Conservation (phyloP, 1,140 invertebrate species). For the Teleopsis dalmanni region DNA sequence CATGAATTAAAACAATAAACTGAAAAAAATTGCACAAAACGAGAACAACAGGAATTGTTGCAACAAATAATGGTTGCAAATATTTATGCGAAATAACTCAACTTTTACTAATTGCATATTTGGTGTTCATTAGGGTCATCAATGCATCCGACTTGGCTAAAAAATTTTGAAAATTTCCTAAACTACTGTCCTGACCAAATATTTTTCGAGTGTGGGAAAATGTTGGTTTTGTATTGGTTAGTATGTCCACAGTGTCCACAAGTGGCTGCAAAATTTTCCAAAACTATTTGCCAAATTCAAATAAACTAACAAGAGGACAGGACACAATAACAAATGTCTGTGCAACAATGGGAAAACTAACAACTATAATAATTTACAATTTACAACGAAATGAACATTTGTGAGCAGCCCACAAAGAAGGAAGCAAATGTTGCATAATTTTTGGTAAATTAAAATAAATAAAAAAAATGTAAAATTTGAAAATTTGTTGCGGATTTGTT, state of each 20-base stretch:
- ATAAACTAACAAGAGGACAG: conserved; percentile 5
- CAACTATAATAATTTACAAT: too few relatives aligned
- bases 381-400: too few relatives aligned
- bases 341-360: neutral
- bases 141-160: too few relatives aligned
- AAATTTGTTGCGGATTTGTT: too few relatives aligned
- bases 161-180: too few relatives aligned
- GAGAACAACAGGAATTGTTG: conserved; percentile 6
- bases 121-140: conserved; percentile 31
- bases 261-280: too few relatives aligned
- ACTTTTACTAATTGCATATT: conserved; percentile 35
- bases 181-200: neutral
- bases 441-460: neutral
- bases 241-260: too few relatives aligned
- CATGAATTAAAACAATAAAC: too few relatives aligned
- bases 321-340: neutral
- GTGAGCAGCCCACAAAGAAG: too few relatives aligned
- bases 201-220: neutral
- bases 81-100: conserved; percentile 33
- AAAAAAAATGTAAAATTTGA: too few relatives aligned
- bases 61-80: conserved; percentile 19
- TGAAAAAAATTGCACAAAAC: conserved; percentile 21
- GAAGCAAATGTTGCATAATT: conserved; percentile 8
- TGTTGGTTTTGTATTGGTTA: neutral
- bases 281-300: conserved; percentile 10